Evolutionary conservation across 2,797 vertebrate species (phyloP), one percentile per base, ranked within the genome.

Genomic region (Macrochelys suwanniensis): DNA sequence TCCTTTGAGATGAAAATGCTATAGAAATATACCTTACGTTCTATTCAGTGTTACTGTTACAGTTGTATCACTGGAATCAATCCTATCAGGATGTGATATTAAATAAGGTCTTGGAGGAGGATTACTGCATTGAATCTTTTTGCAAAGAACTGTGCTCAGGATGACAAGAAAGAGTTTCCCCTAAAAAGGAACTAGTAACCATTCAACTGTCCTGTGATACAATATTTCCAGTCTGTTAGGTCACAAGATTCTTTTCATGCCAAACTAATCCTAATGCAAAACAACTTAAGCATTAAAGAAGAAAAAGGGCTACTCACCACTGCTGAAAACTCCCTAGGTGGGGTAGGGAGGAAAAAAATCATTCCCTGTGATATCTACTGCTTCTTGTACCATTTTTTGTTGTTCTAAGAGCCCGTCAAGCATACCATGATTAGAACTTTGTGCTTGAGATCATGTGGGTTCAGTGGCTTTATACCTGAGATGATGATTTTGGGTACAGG

Each of bases 341-440:
- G 26, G 19, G 6, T 33, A 94, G n/a, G 47, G 88, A 2, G 1
- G 56, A 81, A 88, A 37, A 93, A 74, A 15, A 45, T 31, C 4
- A 49, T 50, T 86, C 79, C 79, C 79, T 71, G 5, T 79, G 76
- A 79, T 81, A 93, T 88, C 80, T 91, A 47, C 0, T 4, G 79
- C 50, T 86, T 89, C 85, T 86, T 90, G 88, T 95, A 28, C 90
- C 45, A 71, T 89, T 92, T 96, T 95, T 54, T 93, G 59, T 89
- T 87, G 49, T 89, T 84, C 76, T 80, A 81, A 86, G 83, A 95
- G 81, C 79, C 77, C 88, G 47, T 56, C 76, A 80, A 93, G 89
- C 88, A 68, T 85, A 82, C 45, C 84, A n/a, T 92, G 93, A 96
- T 96, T 95, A 96, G 92, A 94, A 94, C 82, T 94, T 85, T 89